phyloP scores from a whole-genome alignment of 92 coral and sea anemone genomes.

The Palythoa grandis region DNA sequence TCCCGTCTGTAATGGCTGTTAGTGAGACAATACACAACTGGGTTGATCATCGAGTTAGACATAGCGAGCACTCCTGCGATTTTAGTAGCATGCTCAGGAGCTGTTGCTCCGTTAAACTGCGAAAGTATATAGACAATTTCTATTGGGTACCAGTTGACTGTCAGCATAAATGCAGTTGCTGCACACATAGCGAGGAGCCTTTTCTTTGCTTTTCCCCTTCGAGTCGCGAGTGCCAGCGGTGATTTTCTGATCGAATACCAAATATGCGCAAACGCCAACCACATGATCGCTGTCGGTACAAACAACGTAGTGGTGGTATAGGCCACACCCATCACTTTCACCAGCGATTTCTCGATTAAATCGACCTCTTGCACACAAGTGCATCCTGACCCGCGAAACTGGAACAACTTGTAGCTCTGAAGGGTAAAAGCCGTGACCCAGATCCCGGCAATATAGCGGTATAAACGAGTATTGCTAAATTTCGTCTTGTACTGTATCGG shows the following conservation, averaged over 20 bases:
- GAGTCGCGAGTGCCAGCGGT: not conserved
- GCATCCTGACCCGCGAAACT: not conserved
- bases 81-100: not conserved
- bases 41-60: constrained; percentile 26
- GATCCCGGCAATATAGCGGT: not conserved
- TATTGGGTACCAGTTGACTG: constrained; percentile 5
- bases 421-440: not conserved
- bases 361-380: not conserved
- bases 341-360: not conserved
- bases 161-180: not conserved
- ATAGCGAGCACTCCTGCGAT: not conserved
- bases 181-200: constrained; percentile 22
- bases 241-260: constrained; percentile 4
- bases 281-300: constrained; percentile 15
- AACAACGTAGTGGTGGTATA: not conserved
- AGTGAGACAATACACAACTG: constrained; percentile 23
- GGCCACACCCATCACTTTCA: not conserved
- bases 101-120: not conserved
- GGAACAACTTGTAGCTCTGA: constrained; percentile 1
- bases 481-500: constrained; percentile 60
- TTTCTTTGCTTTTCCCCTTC: constrained; percentile 16
- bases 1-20: constrained; percentile 7
- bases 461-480: not conserved
- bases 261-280: constrained; percentile 27
- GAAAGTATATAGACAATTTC: not conserved